These are phyloP conservation scores for Ceratitis capitata DNA, from an alignment of 1,140 invertebrate genomes.

Conservation along the genomic window DNA sequence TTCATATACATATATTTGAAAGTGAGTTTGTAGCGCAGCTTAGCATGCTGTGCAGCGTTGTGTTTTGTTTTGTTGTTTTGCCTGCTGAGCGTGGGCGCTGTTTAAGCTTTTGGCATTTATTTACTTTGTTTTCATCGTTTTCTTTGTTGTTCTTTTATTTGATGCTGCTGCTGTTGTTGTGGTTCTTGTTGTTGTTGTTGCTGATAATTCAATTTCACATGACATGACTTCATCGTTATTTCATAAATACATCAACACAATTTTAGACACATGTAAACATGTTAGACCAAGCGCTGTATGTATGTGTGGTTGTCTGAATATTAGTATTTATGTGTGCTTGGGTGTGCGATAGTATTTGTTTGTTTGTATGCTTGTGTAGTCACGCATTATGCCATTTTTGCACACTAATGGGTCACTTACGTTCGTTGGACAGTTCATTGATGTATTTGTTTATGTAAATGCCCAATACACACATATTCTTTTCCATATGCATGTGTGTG, in stretches of 20 bases:
- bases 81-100: neutral
- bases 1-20: no score
- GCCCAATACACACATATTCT: neutral
- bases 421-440: neutral
- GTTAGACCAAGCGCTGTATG: neutral
- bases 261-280: neutral
- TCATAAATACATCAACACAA: conserved; percentile 23
- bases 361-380: neutral
- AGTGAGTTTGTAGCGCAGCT: neutral
- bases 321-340: neutral
- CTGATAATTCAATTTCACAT: conserved; percentile 33
- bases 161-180: conserved; percentile 7
- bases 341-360: neutral
- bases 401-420: neutral
- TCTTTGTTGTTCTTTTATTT: neutral
- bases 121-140: neutral
- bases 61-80: neutral
- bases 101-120: conserved; percentile 16
- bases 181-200: neutral
- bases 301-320: neutral
- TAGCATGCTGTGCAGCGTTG: neutral
- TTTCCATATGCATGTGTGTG: neutral
- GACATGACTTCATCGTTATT: conserved; percentile 37
- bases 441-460: neutral
- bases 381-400: neutral